Conservation (phyloP, 2,797 vertebrate genomes). For the Girardinus metallicus region DNA sequence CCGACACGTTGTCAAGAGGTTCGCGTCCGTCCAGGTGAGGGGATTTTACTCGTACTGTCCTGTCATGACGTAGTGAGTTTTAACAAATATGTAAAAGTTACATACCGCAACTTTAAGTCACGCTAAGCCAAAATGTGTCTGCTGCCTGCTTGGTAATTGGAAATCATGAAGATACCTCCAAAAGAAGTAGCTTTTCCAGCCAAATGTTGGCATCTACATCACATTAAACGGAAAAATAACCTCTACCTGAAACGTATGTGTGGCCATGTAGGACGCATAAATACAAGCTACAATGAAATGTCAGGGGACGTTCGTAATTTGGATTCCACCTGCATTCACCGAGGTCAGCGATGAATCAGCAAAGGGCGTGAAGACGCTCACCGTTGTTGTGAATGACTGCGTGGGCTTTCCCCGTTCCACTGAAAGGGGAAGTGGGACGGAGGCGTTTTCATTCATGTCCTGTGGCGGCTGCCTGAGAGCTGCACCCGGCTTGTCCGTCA, state of each 20-base stretch:
- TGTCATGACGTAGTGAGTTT: too few relatives aligned
- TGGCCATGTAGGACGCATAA: not conserved
- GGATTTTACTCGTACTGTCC: too few relatives aligned
- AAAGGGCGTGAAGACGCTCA: not conserved
- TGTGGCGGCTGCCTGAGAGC: not conserved
- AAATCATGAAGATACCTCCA: not conserved
- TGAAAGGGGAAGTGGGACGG: slow-evolving; percentile 33
- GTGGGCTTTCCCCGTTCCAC: slow-evolving; percentile 26
- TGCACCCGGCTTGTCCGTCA: not conserved
- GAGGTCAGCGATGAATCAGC: slow-evolving; percentile 21
- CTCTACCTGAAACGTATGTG: not conserved
- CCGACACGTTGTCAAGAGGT: too few relatives aligned
- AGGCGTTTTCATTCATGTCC: slow-evolving; percentile 6
- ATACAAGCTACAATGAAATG: not conserved
- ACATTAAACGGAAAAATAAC: not conserved
- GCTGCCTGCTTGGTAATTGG: slow-evolving; percentile 13
- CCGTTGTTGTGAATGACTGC: slow-evolving; percentile 2
- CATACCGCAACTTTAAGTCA: not conserved
- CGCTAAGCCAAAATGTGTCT: slow-evolving; percentile 45
- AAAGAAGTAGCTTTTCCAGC: not conserved
- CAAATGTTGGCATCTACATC: too few relatives aligned
- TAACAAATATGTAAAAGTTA: too few relatives aligned
- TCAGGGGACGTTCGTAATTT: not conserved
- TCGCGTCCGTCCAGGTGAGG: too few relatives aligned
- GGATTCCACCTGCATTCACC: not conserved